These are phyloP conservation scores for Desoria tigrina DNA, from an alignment of 2,888 invertebrate genomes.

Conservation along the genomic window DNA sequence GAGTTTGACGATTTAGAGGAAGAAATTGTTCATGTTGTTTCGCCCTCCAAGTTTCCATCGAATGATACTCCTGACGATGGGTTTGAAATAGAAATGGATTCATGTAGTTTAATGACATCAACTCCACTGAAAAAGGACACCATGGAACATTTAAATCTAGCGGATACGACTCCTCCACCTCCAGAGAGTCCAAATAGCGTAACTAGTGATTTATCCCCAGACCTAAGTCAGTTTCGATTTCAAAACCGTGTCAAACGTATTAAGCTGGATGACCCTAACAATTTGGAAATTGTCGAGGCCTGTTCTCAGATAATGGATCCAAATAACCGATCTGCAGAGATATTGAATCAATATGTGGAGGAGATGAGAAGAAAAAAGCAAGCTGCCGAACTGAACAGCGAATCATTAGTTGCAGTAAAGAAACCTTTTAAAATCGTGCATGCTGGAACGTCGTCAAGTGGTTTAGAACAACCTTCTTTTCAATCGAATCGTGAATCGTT, in stretches of 20 bases:
- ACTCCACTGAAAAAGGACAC: neutral
- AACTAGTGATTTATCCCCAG: neutral
- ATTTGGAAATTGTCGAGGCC: neutral
- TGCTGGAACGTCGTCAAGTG: too few relatives aligned
- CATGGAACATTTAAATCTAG: too few relatives aligned
- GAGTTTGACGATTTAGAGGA: constrained; percentile 3
- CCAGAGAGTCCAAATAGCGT: neutral
- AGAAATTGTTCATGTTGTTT: neutral
- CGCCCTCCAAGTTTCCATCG: too few relatives aligned
- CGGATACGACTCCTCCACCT: too few relatives aligned
- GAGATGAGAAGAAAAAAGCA: too few relatives aligned
- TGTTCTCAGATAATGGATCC: constrained; percentile 8
- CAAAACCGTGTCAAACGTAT: constrained; percentile 13
- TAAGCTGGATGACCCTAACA: neutral
- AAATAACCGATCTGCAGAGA: neutral
- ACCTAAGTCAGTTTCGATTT: constrained; percentile 18
- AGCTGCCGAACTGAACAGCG: neutral
- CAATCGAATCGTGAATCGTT: too few relatives aligned
- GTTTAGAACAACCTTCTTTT: too few relatives aligned
- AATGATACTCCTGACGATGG: neutral
- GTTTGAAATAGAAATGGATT: neutral
- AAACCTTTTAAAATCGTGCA: constrained; percentile 6
- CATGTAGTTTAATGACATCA: neutral
- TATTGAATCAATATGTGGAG: too few relatives aligned
- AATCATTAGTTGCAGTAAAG: neutral